These are phyloP conservation scores for Anser cygnoides DNA, from an alignment of 2,113 vertebrate species.

Conservation along the genomic window DNA sequence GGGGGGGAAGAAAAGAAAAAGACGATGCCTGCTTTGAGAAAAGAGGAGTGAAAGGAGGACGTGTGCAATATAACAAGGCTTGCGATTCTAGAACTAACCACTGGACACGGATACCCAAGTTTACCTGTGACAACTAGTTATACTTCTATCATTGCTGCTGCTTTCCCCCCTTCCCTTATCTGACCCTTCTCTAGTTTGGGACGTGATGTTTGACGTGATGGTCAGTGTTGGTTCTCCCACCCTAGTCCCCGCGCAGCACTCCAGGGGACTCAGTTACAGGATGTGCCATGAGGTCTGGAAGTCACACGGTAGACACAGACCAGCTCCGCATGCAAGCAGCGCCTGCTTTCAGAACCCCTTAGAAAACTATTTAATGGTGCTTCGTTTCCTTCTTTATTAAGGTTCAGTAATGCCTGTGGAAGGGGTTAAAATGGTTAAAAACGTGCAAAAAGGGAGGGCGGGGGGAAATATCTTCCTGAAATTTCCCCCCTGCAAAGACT, in stretches of 20 bases:
- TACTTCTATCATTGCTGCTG: not conserved
- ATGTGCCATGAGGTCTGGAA: not conserved
- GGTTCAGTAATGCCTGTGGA: not conserved
- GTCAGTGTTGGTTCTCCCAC: not conserved
- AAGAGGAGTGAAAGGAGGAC: conserved; percentile 16
- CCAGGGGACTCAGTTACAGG: not conserved
- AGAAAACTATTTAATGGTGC: not conserved
- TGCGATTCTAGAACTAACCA: conserved; percentile 57
- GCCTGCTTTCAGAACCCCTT: not conserved
- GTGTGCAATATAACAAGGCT: conserved; percentile 42
- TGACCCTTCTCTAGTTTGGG: not conserved
- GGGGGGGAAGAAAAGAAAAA: not conserved
- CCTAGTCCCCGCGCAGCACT: not conserved
- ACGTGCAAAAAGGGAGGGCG: not conserved
- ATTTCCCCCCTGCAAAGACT: not conserved
- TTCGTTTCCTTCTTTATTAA: not conserved
- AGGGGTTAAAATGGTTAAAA: conserved; percentile 8
- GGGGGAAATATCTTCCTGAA: not conserved
- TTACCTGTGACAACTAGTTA: conserved; percentile 51
- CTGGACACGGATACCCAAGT: not conserved
- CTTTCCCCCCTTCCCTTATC: not conserved
- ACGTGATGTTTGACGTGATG: not conserved
- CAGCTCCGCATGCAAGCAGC: not conserved
- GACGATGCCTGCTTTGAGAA: not conserved
- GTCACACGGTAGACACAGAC: not conserved